A percentile compares a stretch with the other conserved stretches of the same genome.
These are phyloP conservation scores for Nothobranchius kuhntae DNA, from an alignment of 2,113 vertebrate species.

Conservation along the genomic window DNA sequence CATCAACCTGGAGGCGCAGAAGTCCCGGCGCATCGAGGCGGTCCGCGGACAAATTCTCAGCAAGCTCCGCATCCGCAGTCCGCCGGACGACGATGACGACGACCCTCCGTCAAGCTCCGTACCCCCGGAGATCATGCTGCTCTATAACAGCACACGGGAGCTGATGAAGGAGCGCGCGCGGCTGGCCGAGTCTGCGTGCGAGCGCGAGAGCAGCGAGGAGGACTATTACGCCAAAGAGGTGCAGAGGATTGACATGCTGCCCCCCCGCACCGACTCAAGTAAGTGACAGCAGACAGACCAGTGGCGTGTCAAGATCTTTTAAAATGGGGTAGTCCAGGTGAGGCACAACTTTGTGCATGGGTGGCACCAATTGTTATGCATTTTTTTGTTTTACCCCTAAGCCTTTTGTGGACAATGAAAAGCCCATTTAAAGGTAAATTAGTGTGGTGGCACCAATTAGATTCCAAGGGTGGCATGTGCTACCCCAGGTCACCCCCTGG, in stretches of 20 bases:
- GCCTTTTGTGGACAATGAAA: too few species aligned
- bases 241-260: slow-evolving; percentile 93
- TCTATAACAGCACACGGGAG: slow-evolving; percentile 98
- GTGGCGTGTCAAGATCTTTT: background rate
- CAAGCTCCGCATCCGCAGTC: slow-evolving; percentile 95
- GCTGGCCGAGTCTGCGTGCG: slow-evolving; percentile 83
- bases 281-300: slow-evolving; percentile 39
- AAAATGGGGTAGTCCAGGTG: too few species aligned
- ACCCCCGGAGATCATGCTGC: slow-evolving; percentile 91
- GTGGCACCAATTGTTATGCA: too few species aligned
- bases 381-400: too few species aligned
- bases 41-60: slow-evolving; percentile 98
- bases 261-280: slow-evolving; percentile 79
- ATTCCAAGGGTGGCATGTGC: too few species aligned
- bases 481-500: too few species aligned
- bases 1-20: slow-evolving; percentile 95
- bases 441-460: too few species aligned
- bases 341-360: too few species aligned
- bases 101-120: slow-evolving; percentile 81
- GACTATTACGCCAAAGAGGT: slow-evolving; percentile 99
- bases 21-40: slow-evolving; percentile 97
- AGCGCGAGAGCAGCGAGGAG: slow-evolving; percentile 95
- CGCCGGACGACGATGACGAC: slow-evolving; percentile 79
- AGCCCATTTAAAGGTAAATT: too few species aligned
- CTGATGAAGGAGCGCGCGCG: slow-evolving; percentile 90